phyloP scores from a whole-genome alignment of 2,113 vertebrate species.

The Mesoclemmys tuberculata region DNA sequence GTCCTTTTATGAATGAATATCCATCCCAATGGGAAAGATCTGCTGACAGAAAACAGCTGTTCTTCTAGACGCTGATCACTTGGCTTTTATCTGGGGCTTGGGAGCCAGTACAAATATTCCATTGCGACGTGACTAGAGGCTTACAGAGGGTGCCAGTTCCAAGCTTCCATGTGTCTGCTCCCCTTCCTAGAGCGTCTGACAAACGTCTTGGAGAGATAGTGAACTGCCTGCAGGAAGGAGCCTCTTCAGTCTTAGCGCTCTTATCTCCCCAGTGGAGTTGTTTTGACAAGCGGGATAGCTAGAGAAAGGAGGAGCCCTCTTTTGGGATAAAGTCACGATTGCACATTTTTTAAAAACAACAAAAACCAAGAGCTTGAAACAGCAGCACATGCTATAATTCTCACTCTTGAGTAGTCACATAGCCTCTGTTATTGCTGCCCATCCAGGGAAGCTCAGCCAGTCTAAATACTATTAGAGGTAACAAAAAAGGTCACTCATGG shows the following conservation, averaged over 20 bases:
- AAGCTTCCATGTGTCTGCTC: slow-evolving; percentile 48
- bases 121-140: slow-evolving; percentile 39
- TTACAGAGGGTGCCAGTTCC: slow-evolving; percentile 38
- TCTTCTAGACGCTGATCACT: slow-evolving; percentile 38
- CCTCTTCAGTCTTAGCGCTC: slow-evolving; percentile 70
- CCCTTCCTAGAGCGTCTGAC: slow-evolving; percentile 67
- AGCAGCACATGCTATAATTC: slow-evolving; percentile 53
- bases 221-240: slow-evolving; percentile 71
- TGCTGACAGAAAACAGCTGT: slow-evolving; percentile 61
- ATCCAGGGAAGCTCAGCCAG: slow-evolving; percentile 58
- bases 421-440: slow-evolving; percentile 29
- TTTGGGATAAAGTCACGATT: slow-evolving; percentile 67
- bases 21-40: slow-evolving; percentile 22
- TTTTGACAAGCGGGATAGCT: slow-evolving; percentile 77
- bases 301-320: slow-evolving; percentile 73
- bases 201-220: slow-evolving; percentile 64
- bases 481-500: slow-evolving; percentile 19
- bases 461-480: slow-evolving; percentile 57
- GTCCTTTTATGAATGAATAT: slow-evolving; percentile 42
- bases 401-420: slow-evolving; percentile 44
- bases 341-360: slow-evolving; percentile 35
- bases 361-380: slow-evolving; percentile 51
- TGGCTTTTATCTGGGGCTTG: slow-evolving; percentile 53
- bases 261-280: slow-evolving; percentile 82
- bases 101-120: slow-evolving; percentile 40